A percentile compares a stretch with the other conserved stretches of the same genome.
phyloP scores from a whole-genome alignment of 2,888 invertebrate genomes.

The Dexiosoma caninum region DNA sequence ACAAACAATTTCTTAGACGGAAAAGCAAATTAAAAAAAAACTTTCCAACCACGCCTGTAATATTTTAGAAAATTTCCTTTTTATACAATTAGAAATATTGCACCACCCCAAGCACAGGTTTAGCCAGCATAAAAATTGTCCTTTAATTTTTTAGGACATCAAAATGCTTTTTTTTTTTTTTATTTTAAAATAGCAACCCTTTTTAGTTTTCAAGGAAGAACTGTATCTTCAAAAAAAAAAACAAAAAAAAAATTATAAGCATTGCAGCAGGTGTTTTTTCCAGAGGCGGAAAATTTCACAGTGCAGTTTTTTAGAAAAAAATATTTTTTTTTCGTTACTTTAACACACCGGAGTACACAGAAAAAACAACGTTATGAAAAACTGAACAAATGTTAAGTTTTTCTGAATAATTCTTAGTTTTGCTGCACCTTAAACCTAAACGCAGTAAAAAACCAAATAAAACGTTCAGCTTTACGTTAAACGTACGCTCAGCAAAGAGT shows the following conservation, averaged over 20 bases:
- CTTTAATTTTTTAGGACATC: constrained; percentile 16
- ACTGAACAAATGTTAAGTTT: no score
- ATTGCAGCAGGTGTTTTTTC: no score
- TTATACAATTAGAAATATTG: constrained; percentile 47
- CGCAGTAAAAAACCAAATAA: no score
- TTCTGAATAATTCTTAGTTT: no score
- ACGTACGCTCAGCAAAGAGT: no score
- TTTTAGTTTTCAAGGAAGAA: constrained; percentile 5
- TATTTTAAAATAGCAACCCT: not conserved
- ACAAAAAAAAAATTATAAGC: no score
- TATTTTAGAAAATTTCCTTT: constrained; percentile 19
- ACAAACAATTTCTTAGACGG: not conserved
- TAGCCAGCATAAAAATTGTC: constrained; percentile 47
- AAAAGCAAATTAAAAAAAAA: constrained; percentile 5
- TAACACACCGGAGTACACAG: not conserved
- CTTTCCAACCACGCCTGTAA: constrained; percentile 47
- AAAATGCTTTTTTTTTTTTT: not conserved
- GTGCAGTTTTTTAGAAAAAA: no score
- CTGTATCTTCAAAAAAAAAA: not conserved
- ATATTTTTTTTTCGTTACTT: not conserved
- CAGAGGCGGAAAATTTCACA: no score
- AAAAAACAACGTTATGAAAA: no score
- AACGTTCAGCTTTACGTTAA: no score
- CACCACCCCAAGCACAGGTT: not conserved
- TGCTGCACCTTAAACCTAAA: no score